phyloP scores from a whole-genome alignment of 2,888 invertebrate species.

The Perizoma affinitatum region DNA sequence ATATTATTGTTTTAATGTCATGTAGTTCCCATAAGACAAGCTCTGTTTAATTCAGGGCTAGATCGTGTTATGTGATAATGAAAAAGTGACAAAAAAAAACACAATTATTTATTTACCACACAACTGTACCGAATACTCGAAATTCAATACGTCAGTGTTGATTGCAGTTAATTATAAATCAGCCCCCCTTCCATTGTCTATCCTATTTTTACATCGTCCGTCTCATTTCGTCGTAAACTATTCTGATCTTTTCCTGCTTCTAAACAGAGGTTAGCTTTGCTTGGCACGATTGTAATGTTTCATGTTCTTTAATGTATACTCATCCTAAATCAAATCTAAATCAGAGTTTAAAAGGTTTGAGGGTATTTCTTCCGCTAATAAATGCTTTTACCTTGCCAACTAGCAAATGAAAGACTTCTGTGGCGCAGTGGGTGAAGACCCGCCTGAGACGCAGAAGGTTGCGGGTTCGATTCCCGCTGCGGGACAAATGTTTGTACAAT shows the following conservation, averaged over 20 bases:
- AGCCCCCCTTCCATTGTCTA: slow-evolving; percentile 77
- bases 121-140: slow-evolving; percentile 71
- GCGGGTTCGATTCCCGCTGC: too few relatives aligned
- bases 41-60: too few relatives aligned
- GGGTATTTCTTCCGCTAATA: slow-evolving; percentile 77
- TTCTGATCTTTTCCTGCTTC: slow-evolving; percentile 27
- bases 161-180: slow-evolving; percentile 84
- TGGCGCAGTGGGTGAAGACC: too few relatives aligned
- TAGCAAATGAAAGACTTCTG: slow-evolving; percentile 2
- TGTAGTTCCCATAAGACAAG: too few relatives aligned
- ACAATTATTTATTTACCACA: slow-evolving; percentile 32
- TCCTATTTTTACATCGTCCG: slow-evolving; percentile 63
- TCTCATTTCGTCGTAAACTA: slow-evolving; percentile 4
- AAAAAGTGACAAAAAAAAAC: too few relatives aligned
- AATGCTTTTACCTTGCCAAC: slow-evolving; percentile 68
- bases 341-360: slow-evolving; percentile 73
- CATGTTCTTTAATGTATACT: slow-evolving; percentile 67
- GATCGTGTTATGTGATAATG: too few relatives aligned
- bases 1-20: too few relatives aligned
- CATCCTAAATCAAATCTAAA: slow-evolving; percentile 77
- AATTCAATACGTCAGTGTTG: slow-evolving; percentile 83
- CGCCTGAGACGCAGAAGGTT: too few relatives aligned
- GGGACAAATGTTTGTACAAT: too few relatives aligned
- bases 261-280: slow-evolving; percentile 42
- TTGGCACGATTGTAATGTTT: slow-evolving; percentile 33